Base-by-base conservation (phyloP, 2,797 vertebrate genomes). In the Leptoclinus maculatus region DNA sequence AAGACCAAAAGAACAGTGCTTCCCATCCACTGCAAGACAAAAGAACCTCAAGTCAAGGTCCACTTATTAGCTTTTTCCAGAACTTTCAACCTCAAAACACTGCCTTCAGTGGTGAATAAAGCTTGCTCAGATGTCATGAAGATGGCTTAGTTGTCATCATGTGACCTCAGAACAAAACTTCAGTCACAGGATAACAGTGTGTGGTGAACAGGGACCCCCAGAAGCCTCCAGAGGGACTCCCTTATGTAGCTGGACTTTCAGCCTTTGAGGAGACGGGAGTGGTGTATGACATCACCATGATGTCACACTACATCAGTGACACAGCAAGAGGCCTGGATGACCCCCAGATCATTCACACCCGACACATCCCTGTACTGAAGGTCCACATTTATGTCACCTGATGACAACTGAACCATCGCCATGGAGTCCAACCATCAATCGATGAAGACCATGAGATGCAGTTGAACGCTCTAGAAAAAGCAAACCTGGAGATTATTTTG, bases 211-310 rank as follows among this genome's bases (percentile, higher is more conserved):
- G 14, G 23, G 12, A 65, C 41, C 53, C 14, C 7, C 21, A 43
- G 25, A 39, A 34, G 27, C 39, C 13, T 36, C 19, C 45, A 49
- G 29, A 16, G n/a, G n/a, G 11, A 39, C 21, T 38, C 13, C 57
- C 59, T 16, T 9, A 6, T 27, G 12, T 3, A 8, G 29, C 27
- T 57, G 7, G 19, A 19, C 60, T 8, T 16, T 25, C 62, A 14
- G 43, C 56, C 10, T 19, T 17, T 64, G 19, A 51, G 14, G 21
- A 63, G 23, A 39, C 12, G 16, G 34, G 23, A 29, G 39, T 43
- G 34, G 14, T 56, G 23, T 39, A n/a, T 68, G 25, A 68, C 36
- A 67, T 54, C 66, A 54, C 25, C 19, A 3, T 69, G 51, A 56
- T 25, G 29, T 68, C 17, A 54, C 56, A 14, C 39, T 12, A 8